Evolutionary conservation across 1,140 invertebrate genomes (phyloP), one percentile per base, ranked within the genome.

Genomic region (Ephestia elutella): DNA sequence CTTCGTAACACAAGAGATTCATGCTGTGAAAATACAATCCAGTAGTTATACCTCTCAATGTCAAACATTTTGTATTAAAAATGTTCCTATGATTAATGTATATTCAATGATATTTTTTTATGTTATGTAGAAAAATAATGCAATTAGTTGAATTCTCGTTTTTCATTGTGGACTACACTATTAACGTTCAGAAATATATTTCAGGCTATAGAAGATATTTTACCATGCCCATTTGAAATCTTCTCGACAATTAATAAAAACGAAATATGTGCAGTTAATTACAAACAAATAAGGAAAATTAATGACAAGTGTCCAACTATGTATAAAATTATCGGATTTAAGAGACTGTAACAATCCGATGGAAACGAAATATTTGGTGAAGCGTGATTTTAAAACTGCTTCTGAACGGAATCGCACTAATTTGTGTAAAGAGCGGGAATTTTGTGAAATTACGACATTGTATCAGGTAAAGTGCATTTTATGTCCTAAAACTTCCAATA

Each of bases 121-220:
- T n/a, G n/a, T n/a, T n/a, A n/a, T n/a, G n/a, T n/a, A n/a, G n/a
- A n/a, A n/a, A n/a, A n/a, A n/a, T n/a, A n/a, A n/a, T n/a, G n/a
- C n/a, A n/a, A n/a, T n/a, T n/a, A n/a, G 30, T 32, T 32, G 9
- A n/a, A n/a, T 44, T 44, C 1, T 3, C n/a, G n/a, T 11, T 44
- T n/a, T n/a, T n/a, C n/a, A n/a, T n/a, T n/a, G n/a, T n/a, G 13
- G 10, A 44, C 38, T 3, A 15, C 38, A 44, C n/a, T 44, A 44
- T 15, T 44, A 15, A 44, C 38, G 38, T 44, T 44, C 38, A 44
- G n/a, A 15, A 44, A 44, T 15, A 10, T 15, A 15, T 44, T 44
- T 44, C 69, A 78, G 75, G 58, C 65, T n/a, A 77, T 82, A 20
- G 77, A 82, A 61, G 72, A 75, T 38, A 63, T 60, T 35, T 68